Base-by-base conservation (phyloP, 2,113 vertebrate genomes). In the Neodontobutis hainanensis region DNA sequence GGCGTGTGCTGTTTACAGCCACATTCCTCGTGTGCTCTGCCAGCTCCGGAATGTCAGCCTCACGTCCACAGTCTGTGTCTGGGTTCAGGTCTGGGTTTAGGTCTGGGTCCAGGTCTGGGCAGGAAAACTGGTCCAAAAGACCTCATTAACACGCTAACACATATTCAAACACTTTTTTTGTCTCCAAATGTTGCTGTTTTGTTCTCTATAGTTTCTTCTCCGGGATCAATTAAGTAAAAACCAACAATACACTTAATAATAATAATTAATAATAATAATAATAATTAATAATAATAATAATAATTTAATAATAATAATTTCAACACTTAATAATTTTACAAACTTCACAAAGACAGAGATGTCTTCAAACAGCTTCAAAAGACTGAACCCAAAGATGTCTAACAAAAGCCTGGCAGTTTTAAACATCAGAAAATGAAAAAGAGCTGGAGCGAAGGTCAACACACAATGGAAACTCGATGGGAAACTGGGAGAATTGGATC, bases 1-100 rank as follows among this genome's bases (percentile, higher is more conserved):
- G 77, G 69, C 72, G 74, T 71, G 78, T 80, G 60, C 76, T 61
- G 72, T 71, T 73, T 53, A 73, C 70, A 68, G 32, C 70, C 67
- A 67, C 83, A 77, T 85, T 81, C 77, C 79, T 77, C 61, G 43
- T 62, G 74, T 61, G 61, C 73, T 61, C 19, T 42, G 14, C 32
- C 65, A 6, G 56, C 36, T 16, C 11, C 47, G 68, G 73, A 82
- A 72, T 65, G 62, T 10, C 45, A 70, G 6, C 32, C 56, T 32
- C 11, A 53, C 6, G 32, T 11, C 27, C 51, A 14, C 44, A 11
- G 52, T 55, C 32, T 14, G 52, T 12, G 34, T 53, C 38, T 40
- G 38, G 5, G 38, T 74, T 0, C 49, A 65, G 51, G 53, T 57
- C 51, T 64, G 42, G 15, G 58, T 27, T 27, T 3, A 27, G 19